Percentiles rank a stretch among this genome's conserved stretches.
phyloP scores from a whole-genome alignment of 23 tunicate species.

The Ascidia mentula region DNA sequence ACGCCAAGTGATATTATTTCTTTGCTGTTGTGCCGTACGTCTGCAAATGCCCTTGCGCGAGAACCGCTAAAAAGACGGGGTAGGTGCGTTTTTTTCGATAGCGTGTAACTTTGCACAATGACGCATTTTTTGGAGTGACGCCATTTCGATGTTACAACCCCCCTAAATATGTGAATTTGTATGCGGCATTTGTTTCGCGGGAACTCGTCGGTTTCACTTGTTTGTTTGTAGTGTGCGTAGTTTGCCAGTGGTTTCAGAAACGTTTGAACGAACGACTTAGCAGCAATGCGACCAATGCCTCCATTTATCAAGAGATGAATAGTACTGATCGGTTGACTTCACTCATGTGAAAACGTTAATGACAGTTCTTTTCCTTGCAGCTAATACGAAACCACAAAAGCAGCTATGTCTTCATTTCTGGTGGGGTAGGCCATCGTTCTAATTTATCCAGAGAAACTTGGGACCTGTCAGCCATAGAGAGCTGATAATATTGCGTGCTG shows the following conservation, averaged over 20 bases:
- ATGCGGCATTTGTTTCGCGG: too few species aligned
- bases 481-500: not conserved
- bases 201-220: too few species aligned
- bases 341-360: not conserved
- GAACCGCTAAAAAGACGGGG: too few species aligned
- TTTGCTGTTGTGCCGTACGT: too few species aligned
- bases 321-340: not conserved
- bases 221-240: too few species aligned
- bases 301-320: slow-evolving; percentile 3
- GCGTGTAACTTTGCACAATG: too few species aligned
- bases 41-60: too few species aligned
- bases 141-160: too few species aligned
- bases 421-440: slow-evolving; percentile 13
- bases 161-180: too few species aligned
- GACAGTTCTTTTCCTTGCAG: not conserved
- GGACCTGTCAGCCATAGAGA: slow-evolving; percentile 20
- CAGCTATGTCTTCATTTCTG: not conserved
- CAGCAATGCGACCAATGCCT: slow-evolving; percentile 16
- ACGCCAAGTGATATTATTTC: too few species aligned
- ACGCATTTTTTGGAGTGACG: too few species aligned
- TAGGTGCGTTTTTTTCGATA: too few species aligned
- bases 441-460: not conserved
- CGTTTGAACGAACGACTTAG: slow-evolving; percentile 1
- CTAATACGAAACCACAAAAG: not conserved
- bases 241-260: not conserved